Evolutionary conservation across 2,888 invertebrate species (phyloP).

Genomic region (Leptopilina myrica): DNA sequence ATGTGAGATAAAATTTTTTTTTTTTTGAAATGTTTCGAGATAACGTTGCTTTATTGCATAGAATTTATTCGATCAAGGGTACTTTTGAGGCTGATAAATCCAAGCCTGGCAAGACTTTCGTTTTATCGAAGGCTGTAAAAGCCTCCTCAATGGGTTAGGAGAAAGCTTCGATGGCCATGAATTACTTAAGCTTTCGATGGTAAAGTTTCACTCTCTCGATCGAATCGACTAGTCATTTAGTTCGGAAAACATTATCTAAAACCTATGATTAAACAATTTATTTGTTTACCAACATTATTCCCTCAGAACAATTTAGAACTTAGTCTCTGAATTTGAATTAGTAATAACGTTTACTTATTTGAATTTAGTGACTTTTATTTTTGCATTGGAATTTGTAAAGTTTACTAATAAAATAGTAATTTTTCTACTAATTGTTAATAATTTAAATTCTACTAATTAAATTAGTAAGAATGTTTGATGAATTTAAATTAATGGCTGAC

Average conservation of each 20-base stretch:
- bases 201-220: constrained; percentile 29
- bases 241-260: constrained; percentile 15
- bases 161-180: constrained; percentile 34
- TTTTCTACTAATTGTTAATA: too few relatives aligned
- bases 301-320: not conserved
- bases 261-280: not conserved
- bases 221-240: constrained; percentile 13
- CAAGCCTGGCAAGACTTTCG: constrained; percentile 13
- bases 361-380: too few relatives aligned
- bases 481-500: too few relatives aligned
- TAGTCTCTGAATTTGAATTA: not conserved
- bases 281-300: not conserved
- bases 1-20: not conserved
- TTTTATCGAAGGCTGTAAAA: constrained; percentile 39
- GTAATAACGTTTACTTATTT: too few relatives aligned
- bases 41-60: constrained; percentile 22
- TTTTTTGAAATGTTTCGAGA: constrained; percentile 9
- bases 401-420: too few relatives aligned
- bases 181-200: constrained; percentile 25
- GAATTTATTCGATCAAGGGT: constrained; percentile 30
- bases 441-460: too few relatives aligned
- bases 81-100: constrained; percentile 31
- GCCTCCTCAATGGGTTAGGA: constrained; percentile 1
- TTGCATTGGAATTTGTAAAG: too few relatives aligned
- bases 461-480: too few relatives aligned